Conservation (phyloP, 2,888 invertebrate genomes). For the Phasia obesa region DNA sequence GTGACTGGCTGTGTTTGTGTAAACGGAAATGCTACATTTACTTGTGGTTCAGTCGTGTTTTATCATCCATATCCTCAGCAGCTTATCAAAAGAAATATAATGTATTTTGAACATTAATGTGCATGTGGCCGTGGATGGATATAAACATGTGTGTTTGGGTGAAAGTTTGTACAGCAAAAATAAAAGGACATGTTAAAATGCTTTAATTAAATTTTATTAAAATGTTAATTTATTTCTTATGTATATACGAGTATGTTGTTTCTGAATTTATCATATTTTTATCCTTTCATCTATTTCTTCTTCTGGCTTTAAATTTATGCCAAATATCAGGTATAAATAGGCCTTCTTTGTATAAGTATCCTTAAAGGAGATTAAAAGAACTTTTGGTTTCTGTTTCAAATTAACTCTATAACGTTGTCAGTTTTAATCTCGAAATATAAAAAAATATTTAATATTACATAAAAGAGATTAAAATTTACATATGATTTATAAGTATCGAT, state of each 20-base stretch:
- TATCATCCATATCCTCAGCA: slow-evolving; percentile 62
- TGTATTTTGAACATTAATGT: slow-evolving; percentile 25
- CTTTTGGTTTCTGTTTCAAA: slow-evolving; percentile 8
- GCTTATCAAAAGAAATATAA: slow-evolving; percentile 66
- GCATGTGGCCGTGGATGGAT: neutral
- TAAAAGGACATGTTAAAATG: slow-evolving; percentile 68
- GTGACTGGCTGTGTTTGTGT: slow-evolving; percentile 5
- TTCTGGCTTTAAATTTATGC: slow-evolving; percentile 21
- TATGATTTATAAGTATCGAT: neutral
- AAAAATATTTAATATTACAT: neutral
- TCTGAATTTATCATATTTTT: neutral
- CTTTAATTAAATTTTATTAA: slow-evolving; percentile 71
- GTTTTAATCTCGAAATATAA: slow-evolving; percentile 3
- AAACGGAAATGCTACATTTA: slow-evolving; percentile 68
- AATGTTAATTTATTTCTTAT: slow-evolving; percentile 63
- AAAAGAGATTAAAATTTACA: slow-evolving; percentile 1
- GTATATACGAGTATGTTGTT: neutral
- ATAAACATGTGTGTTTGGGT: neutral
- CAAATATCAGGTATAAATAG: slow-evolving; percentile 29
- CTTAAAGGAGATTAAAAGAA: slow-evolving; percentile 45
- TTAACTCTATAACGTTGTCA: neutral
- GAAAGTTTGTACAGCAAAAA: slow-evolving; percentile 37
- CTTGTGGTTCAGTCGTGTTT: slow-evolving; percentile 68
- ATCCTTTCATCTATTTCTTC: neutral
- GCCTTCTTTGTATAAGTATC: neutral